Percentiles rank a stretch among this genome's conserved stretches.
Conservation (phyloP, 2,797 vertebrate species). For the Myotis findleyi region DNA sequence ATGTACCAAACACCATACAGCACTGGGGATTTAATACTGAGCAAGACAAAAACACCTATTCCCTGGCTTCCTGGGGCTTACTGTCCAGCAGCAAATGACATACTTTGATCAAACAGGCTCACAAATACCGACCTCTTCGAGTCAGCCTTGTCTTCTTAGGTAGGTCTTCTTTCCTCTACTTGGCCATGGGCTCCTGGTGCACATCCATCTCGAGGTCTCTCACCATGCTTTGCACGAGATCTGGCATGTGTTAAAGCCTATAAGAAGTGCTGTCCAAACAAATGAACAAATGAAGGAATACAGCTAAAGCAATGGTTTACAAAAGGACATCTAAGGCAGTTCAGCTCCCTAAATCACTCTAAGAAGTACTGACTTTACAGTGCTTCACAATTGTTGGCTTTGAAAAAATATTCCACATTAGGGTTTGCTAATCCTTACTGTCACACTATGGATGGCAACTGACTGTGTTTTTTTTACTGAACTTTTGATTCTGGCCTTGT, state of each 20-base stretch:
- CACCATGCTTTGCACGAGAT: background rate
- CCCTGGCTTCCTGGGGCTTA: background rate
- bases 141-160: background rate
- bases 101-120: background rate
- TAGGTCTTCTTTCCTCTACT: background rate
- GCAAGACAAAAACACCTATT: background rate
- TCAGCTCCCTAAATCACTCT: background rate
- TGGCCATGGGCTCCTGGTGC: background rate
- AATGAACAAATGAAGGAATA: background rate
- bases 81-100: conserved; percentile 5
- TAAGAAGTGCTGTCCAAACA: conserved; percentile 31
- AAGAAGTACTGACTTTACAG: background rate
- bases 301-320: background rate
- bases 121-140: background rate
- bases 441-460: background rate
- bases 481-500: background rate
- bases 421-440: background rate
- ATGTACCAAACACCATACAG: background rate
- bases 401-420: background rate
- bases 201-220: background rate
- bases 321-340: background rate
- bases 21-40: background rate
- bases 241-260: background rate
- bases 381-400: background rate
- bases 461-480: background rate